Base-by-base conservation (phyloP, 2,113 vertebrate species). In the Notarius quadriscutis region DNA sequence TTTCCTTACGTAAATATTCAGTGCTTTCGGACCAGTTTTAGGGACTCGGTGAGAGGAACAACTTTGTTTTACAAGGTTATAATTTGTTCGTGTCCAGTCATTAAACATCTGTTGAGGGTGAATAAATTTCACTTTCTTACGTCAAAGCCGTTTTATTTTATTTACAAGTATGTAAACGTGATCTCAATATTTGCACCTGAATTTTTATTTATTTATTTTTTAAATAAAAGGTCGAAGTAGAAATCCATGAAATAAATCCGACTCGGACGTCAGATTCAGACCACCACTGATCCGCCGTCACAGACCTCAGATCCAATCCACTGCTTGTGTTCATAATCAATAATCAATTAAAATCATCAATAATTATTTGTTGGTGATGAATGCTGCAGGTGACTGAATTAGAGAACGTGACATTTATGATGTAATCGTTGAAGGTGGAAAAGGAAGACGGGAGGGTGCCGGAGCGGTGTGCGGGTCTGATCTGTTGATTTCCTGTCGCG, bases 401-500 rank as follows among this genome's bases (percentile, higher is more conserved):
- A 48, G 17, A 74, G 34, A 20, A 74, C 18, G 3, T 1, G 3
- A 48, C 34, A 74, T 48, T 22, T 50, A 18, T 75, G 20, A 51
- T 25, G 6, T 1, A 51, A 22, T 50, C 0, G 20, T 9, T 48
- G 20, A 74, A 41, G 27, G 25, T 6, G 30, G 14, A 34, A 17
- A 15, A 34, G 41, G 41, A 41, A 41, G 55, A 57, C 11, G 14
- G 55, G 22, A 77, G 25, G 9, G 1, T 20, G 12, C 7, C 1
- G 34, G 12, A 14, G 85, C 67, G 25, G 58, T 69, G 6, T 69
- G 5, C 7, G 48, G 17, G 9, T 34, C 48, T 1, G 55, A 62
- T 17, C 27, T 10, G 25, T 51, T 27, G 41, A 87, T 87, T 87
- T 87, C 53, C 79, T 74, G 85, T 58, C 18, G 11, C 7, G 53